phyloP scores from a whole-genome alignment of 1,140 invertebrate genomes.

The Brachionus koreanus region DNA sequence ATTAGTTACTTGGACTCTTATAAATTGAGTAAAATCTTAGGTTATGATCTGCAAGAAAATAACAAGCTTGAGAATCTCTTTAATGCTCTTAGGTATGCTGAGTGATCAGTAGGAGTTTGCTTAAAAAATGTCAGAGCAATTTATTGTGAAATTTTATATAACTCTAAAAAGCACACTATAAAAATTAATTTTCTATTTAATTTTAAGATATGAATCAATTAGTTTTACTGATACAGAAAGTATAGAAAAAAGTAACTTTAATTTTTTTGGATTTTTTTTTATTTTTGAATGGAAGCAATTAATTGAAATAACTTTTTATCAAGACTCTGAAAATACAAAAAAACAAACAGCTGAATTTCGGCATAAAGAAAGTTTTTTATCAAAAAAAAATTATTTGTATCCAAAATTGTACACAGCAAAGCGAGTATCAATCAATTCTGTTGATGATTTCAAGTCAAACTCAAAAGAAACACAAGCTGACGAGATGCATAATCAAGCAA shows the following conservation, averaged over 20 bases:
- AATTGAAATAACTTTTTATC: too few relatives aligned
- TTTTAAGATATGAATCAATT: not conserved
- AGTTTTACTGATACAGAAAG: not conserved
- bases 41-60: not conserved
- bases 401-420: not conserved
- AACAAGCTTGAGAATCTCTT: slow-evolving; percentile 1
- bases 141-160: not conserved
- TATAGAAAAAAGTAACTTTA: not conserved
- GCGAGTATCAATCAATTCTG: not conserved
- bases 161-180: not conserved
- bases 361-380: not conserved
- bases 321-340: not conserved
- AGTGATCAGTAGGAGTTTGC: not conserved
- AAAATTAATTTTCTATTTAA: not conserved
- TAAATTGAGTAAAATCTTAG: not conserved
- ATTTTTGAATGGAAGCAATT: too few relatives aligned
- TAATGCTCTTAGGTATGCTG: not conserved
- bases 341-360: not conserved
- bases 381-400: not conserved
- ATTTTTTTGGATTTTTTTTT: not conserved
- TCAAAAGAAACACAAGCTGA: not conserved
- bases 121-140: not conserved
- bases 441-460: not conserved
- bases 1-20: not conserved
- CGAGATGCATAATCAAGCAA: not conserved